Conservation (phyloP, 2,113 vertebrate species). For the Ophthalmolycus amberensis region DNA sequence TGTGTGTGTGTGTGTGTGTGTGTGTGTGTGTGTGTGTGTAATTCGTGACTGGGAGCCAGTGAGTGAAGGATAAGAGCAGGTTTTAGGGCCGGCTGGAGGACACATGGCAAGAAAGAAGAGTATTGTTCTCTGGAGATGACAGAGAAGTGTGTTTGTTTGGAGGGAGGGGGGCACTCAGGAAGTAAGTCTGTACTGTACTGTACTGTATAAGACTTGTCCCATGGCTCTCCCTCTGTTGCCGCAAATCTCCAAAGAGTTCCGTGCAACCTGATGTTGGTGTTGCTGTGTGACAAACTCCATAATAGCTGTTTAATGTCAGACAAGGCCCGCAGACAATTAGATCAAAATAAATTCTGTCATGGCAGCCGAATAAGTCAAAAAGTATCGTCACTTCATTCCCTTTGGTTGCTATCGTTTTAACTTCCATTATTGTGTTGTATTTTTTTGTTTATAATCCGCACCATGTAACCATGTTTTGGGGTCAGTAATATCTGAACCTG, state of each 20-base stretch:
- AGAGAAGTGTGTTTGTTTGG: conserved; percentile 36
- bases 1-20: conserved; percentile 48
- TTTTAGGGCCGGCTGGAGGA: conserved; percentile 71
- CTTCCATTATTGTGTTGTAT: background rate
- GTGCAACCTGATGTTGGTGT: conserved; percentile 9
- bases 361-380: background rate
- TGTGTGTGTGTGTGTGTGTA: conserved; percentile 59
- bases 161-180: conserved; percentile 24
- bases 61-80: conserved; percentile 55
- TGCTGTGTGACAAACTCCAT: conserved; percentile 23
- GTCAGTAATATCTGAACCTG: background rate
- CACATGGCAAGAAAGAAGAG: conserved; percentile 70
- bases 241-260: conserved; percentile 18
- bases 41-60: conserved; percentile 60
- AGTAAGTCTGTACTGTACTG: conserved; percentile 7
- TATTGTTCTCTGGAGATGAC: conserved; percentile 72
- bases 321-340: background rate
- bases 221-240: background rate
- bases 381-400: no score
- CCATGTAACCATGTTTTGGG: background rate
- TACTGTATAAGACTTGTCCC: background rate
- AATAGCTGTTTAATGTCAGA: background rate
- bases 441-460: background rate
- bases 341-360: background rate
- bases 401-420: background rate